A percentile compares a stretch with the other conserved stretches of the same genome.
Conservation (phyloP, 2,888 invertebrate species). For the Drosophila mayaguana region DNA sequence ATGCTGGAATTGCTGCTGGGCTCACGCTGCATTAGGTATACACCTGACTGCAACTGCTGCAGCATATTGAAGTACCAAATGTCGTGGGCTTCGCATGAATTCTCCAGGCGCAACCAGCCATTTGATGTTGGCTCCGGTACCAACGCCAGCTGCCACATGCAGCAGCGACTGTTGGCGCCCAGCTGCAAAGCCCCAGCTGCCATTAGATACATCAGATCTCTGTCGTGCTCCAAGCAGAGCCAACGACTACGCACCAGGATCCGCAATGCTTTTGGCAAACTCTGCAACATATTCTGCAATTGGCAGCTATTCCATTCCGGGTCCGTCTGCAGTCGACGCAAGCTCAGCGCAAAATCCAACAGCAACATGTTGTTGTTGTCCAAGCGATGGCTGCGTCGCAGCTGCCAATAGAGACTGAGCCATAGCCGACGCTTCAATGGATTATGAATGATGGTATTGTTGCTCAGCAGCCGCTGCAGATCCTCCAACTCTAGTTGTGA, state of each 20-base stretch:
- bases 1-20: conserved; percentile 6
- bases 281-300: conserved; percentile 70
- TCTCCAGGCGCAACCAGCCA: conserved; percentile 41
- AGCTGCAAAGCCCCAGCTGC: conserved; percentile 22
- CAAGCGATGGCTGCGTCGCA: conserved; percentile 37
- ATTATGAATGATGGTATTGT: conserved; percentile 30
- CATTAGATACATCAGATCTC: conserved; percentile 37
- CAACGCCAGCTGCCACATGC: conserved; percentile 51
- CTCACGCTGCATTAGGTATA: conserved; percentile 22
- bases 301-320: conserved; percentile 18
- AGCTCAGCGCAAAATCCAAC: conserved; percentile 56
- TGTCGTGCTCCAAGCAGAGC: conserved; percentile 60
- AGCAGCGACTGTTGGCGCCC: conserved; percentile 57
- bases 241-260: conserved; percentile 44
- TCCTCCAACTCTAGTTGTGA: conserved; percentile 1
- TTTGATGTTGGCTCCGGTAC: background rate
- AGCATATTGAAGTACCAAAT: conserved; percentile 44
- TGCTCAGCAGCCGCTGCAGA: conserved; percentile 36
- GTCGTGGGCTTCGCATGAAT: conserved; percentile 32
- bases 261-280: conserved; percentile 47
- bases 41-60: background rate
- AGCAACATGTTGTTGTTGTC: conserved; percentile 21
- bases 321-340: conserved; percentile 35
- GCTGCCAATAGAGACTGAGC: conserved; percentile 62
- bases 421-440: conserved; percentile 55